Percentiles rank a stretch among this genome's conserved stretches.
Conservation (phyloP, 2,797 vertebrate genomes). For the Sebastes jordani region DNA sequence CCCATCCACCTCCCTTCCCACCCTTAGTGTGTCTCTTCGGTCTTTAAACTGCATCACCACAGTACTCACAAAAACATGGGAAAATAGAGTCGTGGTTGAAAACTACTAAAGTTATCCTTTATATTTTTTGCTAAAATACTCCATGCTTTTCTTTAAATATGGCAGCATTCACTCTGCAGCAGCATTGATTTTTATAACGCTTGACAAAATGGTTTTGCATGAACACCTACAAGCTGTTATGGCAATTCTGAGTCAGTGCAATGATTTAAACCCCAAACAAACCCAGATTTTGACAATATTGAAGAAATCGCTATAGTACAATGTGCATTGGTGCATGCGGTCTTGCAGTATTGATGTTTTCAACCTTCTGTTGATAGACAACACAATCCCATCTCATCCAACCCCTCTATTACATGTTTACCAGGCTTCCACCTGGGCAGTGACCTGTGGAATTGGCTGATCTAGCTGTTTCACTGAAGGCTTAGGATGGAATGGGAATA, state of each 20-base stretch:
- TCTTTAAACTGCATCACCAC: too few species aligned
- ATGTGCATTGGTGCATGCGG: background rate
- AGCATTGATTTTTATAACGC: background rate
- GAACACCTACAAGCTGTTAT: background rate
- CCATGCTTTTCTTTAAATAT: conserved; percentile 3
- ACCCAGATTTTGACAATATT: background rate
- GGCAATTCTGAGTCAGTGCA: background rate
- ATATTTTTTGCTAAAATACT: background rate
- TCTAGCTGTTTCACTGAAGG: conserved; percentile 1
- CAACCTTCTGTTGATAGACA: conserved; percentile 24
- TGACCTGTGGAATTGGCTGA: conserved; percentile 61
- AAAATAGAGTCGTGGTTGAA: too few species aligned
- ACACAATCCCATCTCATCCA: conserved; percentile 38
- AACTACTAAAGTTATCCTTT: too few species aligned
- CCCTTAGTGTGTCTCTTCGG: too few species aligned
- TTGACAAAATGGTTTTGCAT: background rate
- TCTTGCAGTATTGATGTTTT: background rate
- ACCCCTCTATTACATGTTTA: conserved; percentile 27
- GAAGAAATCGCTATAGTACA: background rate
- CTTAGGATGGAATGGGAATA: conserved; percentile 11
- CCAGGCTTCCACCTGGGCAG: conserved; percentile 27
- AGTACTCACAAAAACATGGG: too few species aligned
- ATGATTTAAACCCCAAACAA: background rate
- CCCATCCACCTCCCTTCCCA: too few species aligned
- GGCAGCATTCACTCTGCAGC: background rate